Evolutionary conservation across 1,140 invertebrate genomes (phyloP), one percentile per base, ranked within the genome.

Genomic region (Rhysida immarginata): DNA sequence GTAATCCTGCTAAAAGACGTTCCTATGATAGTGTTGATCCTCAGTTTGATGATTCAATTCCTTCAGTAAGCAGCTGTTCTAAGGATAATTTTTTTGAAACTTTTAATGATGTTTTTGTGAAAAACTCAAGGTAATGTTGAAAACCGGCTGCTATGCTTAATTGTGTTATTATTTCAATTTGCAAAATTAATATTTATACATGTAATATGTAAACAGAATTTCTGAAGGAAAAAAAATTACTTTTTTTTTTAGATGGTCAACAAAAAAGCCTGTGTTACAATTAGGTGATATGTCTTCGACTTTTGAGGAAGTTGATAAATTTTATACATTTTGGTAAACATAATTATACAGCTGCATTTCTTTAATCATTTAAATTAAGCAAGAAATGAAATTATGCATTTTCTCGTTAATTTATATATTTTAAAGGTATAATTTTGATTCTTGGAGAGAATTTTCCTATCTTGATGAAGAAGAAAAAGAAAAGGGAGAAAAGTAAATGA

Each of bases 381-480:
- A 26, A 57, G 16, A n/a, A n/a, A n/a, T n/a, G n/a, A n/a, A n/a
- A n/a, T n/a, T n/a, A n/a, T n/a, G n/a, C n/a, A n/a, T n/a, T n/a
- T n/a, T n/a, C n/a, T n/a, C n/a, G n/a, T n/a, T n/a, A n/a, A n/a
- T 41, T 91, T 91, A 73, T 91, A 91, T 68, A 79, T 81, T 41
- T 90, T 90, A 24, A 71, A 96, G 93, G 92, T 97, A 96, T 69
- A 81, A 92, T 61, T 99, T 97, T 74, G 91, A 97, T 62, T 98
- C 95, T 0, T 99, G 96, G 96, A 76, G 96, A 60, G 96, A 99
- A 65, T 99, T 87, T 75, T 98, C 94, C n/a, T 99, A 99, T 70
- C 71, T 96, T 55, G 96, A 99, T 71, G 93, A 97, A 73, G 96
- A 98, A 69, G 94, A 97, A 62, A 98, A 97, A 70, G 92, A 96